A percentile compares a stretch with the other conserved stretches of the same genome.
Conservation (phyloP, 2,888 invertebrate species). For the Mechanitis messenoides region DNA sequence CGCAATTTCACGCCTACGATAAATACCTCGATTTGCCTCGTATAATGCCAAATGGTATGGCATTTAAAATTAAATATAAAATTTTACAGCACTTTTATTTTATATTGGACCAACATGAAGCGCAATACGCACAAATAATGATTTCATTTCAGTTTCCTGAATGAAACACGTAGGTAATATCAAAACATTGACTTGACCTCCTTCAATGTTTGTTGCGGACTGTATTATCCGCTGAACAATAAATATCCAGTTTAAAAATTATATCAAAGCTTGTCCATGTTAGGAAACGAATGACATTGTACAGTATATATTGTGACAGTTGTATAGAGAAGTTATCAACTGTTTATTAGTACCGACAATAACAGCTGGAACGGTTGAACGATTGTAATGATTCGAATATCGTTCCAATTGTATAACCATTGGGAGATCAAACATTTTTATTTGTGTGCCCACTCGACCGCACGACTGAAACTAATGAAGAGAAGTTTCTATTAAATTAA, state of each 20-base stretch:
- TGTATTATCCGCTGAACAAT: conserved; percentile 13
- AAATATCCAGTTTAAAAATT: no score
- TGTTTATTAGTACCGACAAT: conserved; percentile 36
- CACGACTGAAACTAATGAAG: conserved; percentile 71
- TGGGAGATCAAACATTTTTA: conserved; percentile 71
- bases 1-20: conserved; percentile 40
- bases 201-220: conserved; percentile 18
- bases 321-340: conserved; percentile 22
- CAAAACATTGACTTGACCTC: conserved; percentile 26
- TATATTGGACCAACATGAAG: conserved; percentile 13
- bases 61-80: conserved; percentile 13
- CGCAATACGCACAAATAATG: conserved; percentile 17
- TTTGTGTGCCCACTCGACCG: conserved; percentile 70
- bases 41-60: conserved; percentile 13
- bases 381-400: conserved; percentile 65
- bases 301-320: conserved; percentile 28
- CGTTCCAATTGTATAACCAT: conserved; percentile 58
- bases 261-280: conserved; percentile 28
- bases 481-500: conserved; percentile 71
- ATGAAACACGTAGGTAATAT: conserved; percentile 15
- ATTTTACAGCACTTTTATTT: conserved; percentile 9
- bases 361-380: conserved; percentile 42
- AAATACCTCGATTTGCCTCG: conserved; percentile 32
- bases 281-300: conserved; percentile 16
- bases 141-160: conserved; percentile 16